Evolutionary conservation across 2,113 vertebrate species (phyloP).

Genomic region (Phalacrocorax pelagicus): DNA sequence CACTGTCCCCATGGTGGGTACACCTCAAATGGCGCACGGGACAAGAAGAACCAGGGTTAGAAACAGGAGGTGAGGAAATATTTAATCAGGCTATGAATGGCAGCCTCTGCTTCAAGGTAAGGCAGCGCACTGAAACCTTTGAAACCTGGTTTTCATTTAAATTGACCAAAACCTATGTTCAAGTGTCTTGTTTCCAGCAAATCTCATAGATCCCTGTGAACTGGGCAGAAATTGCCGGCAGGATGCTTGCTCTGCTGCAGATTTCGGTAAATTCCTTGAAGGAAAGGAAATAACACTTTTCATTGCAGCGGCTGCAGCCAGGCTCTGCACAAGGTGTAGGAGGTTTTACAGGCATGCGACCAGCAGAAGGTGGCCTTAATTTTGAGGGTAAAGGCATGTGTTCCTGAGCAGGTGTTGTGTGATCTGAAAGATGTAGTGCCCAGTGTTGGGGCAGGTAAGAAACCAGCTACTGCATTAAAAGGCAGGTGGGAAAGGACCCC

Average conservation of each 20-base stretch:
- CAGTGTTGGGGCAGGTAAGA: not conserved
- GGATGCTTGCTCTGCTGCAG: not conserved
- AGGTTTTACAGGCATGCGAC: not conserved
- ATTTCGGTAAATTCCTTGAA: not conserved
- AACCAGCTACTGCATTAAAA: not conserved
- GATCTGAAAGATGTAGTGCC: not conserved
- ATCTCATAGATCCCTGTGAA: not conserved
- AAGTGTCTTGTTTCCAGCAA: not conserved
- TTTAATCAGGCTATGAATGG: not conserved
- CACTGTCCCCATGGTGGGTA: rapidly evolving
- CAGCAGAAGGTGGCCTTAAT: not conserved
- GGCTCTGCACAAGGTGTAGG: not conserved
- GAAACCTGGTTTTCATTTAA: not conserved
- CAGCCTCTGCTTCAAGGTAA: not conserved
- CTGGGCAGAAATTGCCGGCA: not conserved
- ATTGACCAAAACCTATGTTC: not conserved
- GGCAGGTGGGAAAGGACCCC: rapidly evolving
- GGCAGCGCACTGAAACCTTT: not conserved
- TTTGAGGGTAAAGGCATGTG: not conserved
- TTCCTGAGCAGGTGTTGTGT: not conserved
- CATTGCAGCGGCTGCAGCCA: not conserved
- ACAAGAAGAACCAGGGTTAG: not conserved
- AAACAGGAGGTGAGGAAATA: not conserved
- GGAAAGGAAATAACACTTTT: not conserved
- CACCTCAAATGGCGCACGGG: not conserved